These are phyloP conservation scores for Pachliopta kotzebuea DNA, from an alignment of 2,888 invertebrate genomes.

Conservation along the genomic window DNA sequence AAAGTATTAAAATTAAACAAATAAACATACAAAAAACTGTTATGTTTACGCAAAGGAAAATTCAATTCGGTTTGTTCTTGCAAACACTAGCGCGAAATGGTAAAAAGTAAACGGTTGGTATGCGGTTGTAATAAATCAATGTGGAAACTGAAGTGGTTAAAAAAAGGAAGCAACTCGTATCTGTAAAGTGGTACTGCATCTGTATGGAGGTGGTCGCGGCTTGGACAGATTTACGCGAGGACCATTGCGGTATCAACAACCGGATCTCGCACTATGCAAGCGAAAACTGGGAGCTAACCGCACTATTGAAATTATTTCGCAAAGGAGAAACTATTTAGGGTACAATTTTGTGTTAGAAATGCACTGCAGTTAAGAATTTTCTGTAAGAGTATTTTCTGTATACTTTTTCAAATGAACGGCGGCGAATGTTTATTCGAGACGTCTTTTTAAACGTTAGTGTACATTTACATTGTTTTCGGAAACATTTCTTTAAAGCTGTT, in stretches of 20 bases:
- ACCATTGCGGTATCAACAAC: conserved; percentile 46
- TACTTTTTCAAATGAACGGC: conserved; percentile 10
- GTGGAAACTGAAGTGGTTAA: conserved; percentile 39
- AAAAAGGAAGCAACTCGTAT: conserved; percentile 45
- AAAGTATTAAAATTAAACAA: neutral
- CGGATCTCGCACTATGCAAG: conserved; percentile 45
- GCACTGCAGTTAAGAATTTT: conserved; percentile 20
- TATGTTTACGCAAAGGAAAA: conserved; percentile 7
- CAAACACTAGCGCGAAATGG: conserved; percentile 30
- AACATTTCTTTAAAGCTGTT: conserved; percentile 17
- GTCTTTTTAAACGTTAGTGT: conserved; percentile 15
- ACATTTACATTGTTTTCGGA: conserved; percentile 11
- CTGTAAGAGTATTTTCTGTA: conserved; percentile 18
- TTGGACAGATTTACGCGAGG: conserved; percentile 63
- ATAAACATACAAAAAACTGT: neutral
- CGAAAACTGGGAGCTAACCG: conserved; percentile 30
- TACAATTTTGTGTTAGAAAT: conserved; percentile 25
- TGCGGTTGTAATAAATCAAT: conserved; percentile 51
- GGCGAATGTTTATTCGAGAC: conserved; percentile 26
- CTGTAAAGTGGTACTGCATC: conserved; percentile 39
- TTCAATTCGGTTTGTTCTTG: conserved; percentile 24
- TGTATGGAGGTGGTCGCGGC: conserved; percentile 36
- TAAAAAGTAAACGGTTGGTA: conserved; percentile 39
- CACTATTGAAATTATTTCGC: conserved; percentile 26
- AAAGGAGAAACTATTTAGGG: conserved; percentile 22